phyloP scores from a whole-genome alignment of 2,113 vertebrate genomes.

The Casuarius casuarius region DNA sequence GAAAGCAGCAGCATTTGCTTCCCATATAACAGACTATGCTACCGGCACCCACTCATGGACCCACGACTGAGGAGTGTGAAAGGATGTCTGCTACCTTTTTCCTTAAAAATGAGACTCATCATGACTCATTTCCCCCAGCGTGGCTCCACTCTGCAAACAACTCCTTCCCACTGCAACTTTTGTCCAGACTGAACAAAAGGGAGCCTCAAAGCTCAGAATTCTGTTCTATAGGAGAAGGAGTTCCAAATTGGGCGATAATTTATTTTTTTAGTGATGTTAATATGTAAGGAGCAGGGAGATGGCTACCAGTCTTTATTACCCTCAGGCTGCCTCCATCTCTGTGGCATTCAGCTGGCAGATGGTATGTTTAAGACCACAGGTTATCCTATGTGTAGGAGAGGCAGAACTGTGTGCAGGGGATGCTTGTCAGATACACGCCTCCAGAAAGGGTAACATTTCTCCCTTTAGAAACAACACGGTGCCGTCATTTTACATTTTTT shows the following conservation, averaged over 20 bases:
- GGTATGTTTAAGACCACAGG: slow-evolving; percentile 17
- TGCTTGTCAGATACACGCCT: slow-evolving; percentile 12
- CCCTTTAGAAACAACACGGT: slow-evolving; percentile 4
- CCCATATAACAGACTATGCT: rapidly evolving
- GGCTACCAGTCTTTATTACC: not conserved
- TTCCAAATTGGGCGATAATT: not conserved
- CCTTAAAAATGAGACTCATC: not conserved
- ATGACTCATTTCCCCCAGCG: not conserved
- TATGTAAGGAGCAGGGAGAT: not conserved
- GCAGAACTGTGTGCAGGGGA: not conserved
- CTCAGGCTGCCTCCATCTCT: not conserved
- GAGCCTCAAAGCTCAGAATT: not conserved
- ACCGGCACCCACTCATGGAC: rapidly evolving
- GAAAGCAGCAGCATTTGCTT: not conserved
- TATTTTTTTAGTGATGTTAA: not conserved
- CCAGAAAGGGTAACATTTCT: slow-evolving; percentile 24
- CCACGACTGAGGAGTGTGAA: not conserved
- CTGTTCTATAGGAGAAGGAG: not conserved
- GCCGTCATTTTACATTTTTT: not conserved
- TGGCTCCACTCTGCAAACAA: not conserved
- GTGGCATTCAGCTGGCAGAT: not conserved
- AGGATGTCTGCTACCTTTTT: not conserved
- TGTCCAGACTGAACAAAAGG: not conserved
- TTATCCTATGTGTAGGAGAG: not conserved
- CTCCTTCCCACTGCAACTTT: not conserved